These are phyloP conservation scores for Drepana falcataria DNA, from an alignment of 2,888 invertebrate species.

Conservation along the genomic window DNA sequence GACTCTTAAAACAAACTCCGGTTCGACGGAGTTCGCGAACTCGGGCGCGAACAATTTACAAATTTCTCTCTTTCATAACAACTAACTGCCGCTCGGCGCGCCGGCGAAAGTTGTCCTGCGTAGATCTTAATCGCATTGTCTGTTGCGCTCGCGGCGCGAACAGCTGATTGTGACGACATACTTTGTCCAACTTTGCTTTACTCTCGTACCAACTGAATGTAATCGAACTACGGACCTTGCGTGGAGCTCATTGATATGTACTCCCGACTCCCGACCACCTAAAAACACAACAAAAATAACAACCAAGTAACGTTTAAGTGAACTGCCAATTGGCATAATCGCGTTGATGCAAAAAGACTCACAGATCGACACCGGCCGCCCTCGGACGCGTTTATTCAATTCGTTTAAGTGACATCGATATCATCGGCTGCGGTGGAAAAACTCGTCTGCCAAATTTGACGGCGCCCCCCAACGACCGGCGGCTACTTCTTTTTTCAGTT, in stretches of 20 bases:
- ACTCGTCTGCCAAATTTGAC: constrained; percentile 66
- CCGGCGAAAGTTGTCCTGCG: constrained; percentile 80
- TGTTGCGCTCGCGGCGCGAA: constrained; percentile 75
- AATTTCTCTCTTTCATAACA: constrained; percentile 81
- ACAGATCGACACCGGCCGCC: constrained; percentile 43
- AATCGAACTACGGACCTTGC: constrained; percentile 17
- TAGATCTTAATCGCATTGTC: constrained; percentile 80
- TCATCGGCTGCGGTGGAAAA: constrained; percentile 67
- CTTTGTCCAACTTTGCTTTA: constrained; percentile 60
- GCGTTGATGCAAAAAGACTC: constrained; percentile 27
- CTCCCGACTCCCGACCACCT: neutral
- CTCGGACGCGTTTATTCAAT: constrained; percentile 72
- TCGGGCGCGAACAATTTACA: constrained; percentile 80
- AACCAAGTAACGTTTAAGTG: neutral
- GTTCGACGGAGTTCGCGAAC: constrained; percentile 80
- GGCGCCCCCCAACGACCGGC: constrained; percentile 38
- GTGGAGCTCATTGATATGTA: neutral
- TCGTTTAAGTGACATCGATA: constrained; percentile 78
- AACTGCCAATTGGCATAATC: neutral
- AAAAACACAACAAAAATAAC: neutral
- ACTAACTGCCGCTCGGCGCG: constrained; percentile 79
- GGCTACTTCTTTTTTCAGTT: constrained; percentile 62
- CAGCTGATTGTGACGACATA: constrained; percentile 74
- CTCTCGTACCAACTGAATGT: constrained; percentile 36
- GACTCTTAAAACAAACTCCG: constrained; percentile 80